Conservation (phyloP, 2,797 vertebrate genomes). For the Fistularia commersonii region DNA sequence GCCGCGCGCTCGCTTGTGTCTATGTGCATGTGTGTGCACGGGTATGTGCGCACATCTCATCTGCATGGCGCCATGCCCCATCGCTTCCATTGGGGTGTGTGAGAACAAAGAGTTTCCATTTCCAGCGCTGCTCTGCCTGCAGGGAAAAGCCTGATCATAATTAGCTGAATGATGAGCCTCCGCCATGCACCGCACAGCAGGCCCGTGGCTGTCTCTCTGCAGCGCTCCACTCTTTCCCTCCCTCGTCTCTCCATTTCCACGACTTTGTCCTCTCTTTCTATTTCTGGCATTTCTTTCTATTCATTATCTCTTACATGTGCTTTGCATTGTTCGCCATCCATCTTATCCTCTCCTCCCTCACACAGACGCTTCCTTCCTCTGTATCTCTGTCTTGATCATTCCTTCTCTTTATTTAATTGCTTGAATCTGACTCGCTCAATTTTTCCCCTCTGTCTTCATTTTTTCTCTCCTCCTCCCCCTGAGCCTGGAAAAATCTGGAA, state of each 20-base stretch:
- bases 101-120: slow-evolving; percentile 81
- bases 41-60: slow-evolving; percentile 61
- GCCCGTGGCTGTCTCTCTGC: slow-evolving; percentile 64
- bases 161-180: slow-evolving; percentile 82
- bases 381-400: slow-evolving; percentile 40
- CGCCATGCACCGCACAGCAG: slow-evolving; percentile 73
- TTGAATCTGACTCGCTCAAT: slow-evolving; percentile 36
- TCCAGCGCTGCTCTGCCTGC: slow-evolving; percentile 74
- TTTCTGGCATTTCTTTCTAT: slow-evolving; percentile 54
- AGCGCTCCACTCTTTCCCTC: slow-evolving; percentile 41
- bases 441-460: slow-evolving; percentile 19
- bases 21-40: slow-evolving; percentile 36
- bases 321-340: slow-evolving; percentile 34
- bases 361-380: slow-evolving; percentile 13
- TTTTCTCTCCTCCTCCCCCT: slow-evolving; percentile 27
- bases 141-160: slow-evolving; percentile 82
- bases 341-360: too few relatives aligned
- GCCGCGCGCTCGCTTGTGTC: slow-evolving; percentile 39
- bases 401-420: slow-evolving; percentile 41
- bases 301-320: slow-evolving; percentile 45
- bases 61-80: slow-evolving; percentile 76
- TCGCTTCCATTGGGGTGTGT: slow-evolving; percentile 75
- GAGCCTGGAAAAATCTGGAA: slow-evolving; percentile 36
- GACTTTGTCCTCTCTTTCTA: slow-evolving; percentile 39
- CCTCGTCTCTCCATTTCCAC: slow-evolving; percentile 36